Percentiles rank a stretch among this genome's conserved stretches.
phyloP scores from a whole-genome alignment of 2,113 vertebrate genomes.

The Theristicus caerulescens region DNA sequence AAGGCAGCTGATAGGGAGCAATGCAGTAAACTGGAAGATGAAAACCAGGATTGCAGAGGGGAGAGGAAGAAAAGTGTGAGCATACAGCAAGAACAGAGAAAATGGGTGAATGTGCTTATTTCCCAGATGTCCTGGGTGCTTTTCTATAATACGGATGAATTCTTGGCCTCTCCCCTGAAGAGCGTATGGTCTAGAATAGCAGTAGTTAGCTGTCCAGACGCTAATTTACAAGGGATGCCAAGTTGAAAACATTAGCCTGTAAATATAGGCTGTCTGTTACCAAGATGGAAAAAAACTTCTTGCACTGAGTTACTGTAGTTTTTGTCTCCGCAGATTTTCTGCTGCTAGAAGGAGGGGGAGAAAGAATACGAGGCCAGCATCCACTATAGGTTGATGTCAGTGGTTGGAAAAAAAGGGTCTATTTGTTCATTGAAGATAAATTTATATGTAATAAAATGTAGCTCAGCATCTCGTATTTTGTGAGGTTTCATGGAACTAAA shows the following conservation, averaged over 20 bases:
- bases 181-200: not conserved
- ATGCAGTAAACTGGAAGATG: constrained; percentile 32
- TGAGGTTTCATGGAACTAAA: not conserved
- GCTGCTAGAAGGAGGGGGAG: not conserved
- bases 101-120: not conserved
- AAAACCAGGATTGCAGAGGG: not conserved
- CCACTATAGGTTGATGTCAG: not conserved
- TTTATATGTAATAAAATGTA: not conserved
- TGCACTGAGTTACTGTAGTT: not conserved
- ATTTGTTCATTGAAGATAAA: not conserved
- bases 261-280: not conserved
- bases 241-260: not conserved
- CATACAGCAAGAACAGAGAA: not conserved
- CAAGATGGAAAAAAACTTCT: not conserved
- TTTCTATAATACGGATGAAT: not conserved
- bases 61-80: not conserved
- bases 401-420: not conserved
- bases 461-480: not conserved
- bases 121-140: not conserved
- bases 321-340: not conserved
- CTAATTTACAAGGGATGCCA: not conserved
- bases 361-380: not conserved
- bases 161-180: not conserved
- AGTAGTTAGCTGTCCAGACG: not conserved
- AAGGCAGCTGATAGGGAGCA: constrained; percentile 33